Base-by-base conservation (phyloP, 2,113 vertebrate genomes). In the Semnornis frantzii region DNA sequence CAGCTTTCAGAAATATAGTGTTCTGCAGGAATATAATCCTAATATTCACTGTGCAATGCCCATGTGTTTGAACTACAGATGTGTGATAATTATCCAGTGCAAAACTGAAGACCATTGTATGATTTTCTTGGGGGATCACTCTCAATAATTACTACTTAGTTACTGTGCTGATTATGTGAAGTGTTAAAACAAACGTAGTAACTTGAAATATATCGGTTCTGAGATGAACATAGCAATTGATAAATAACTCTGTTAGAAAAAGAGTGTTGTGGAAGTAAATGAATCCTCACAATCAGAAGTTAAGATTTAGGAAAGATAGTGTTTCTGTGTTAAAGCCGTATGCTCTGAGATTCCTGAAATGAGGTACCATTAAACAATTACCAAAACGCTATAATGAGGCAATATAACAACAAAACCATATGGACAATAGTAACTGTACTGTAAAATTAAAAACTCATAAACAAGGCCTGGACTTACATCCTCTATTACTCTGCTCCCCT, bases 191-290 rank as follows among this genome's bases (percentile, higher is more conserved):
- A 92, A 93, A 76, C 12, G 87, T 62, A 39, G 39, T 60, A 69
- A 44, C 25, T 19, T 77, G 62, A 77, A 84, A 33, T 57, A 65
- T 28, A 59, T 12, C 1, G 3, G 5, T 19, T 44, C 55, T 72
- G 27, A 69, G 48, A 48, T 42, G 7, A 60, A 8, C 12, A n/a
- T 27, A 55, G 31, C 23, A 85, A 8, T 9, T 52, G 28, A 65
- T 69, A 83, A 80, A 64, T 63, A 83, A 64, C n/a, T 8, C 6
- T 30, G 21, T 75, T 34, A 81, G 20, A 52, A 31, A 28, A 87
- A 92, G 96, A 82, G 5, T 74, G 82, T 90, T 90, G 30, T 76
- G 80, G 42, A 95, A 95, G 42, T 96, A 91, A 92, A 48, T 91
- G 33, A 87, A 82, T 92, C 46, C 54, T 17, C 89, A 44, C 21